A percentile compares a stretch with the other conserved stretches of the same genome.
Evolutionary conservation across 2,888 invertebrate species (phyloP).

Genomic region (Tribolium freemani): DNA sequence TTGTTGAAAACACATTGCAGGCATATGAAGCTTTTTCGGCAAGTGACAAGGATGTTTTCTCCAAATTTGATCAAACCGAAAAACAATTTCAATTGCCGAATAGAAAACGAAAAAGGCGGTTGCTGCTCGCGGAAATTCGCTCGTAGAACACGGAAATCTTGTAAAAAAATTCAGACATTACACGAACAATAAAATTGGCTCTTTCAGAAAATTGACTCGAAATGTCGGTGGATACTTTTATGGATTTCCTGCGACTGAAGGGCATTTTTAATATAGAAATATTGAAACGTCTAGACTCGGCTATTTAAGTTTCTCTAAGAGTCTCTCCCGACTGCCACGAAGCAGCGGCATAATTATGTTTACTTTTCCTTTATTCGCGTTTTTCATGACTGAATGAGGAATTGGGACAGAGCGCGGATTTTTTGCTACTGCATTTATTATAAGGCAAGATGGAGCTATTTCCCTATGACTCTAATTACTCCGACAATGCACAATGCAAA

Average conservation of each 20-base stretch:
- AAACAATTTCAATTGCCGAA: slow-evolving; percentile 38
- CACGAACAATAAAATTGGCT: slow-evolving; percentile 14
- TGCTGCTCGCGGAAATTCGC: background rate
- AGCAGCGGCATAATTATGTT: slow-evolving; percentile 56
- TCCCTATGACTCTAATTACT: slow-evolving; percentile 16
- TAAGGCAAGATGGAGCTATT: slow-evolving; percentile 3
- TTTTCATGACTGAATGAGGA: slow-evolving; percentile 44
- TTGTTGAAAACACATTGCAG: slow-evolving; percentile 9
- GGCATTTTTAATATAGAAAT: slow-evolving; percentile 44
- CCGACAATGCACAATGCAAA: slow-evolving; percentile 16
- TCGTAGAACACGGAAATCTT: background rate
- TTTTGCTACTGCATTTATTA: slow-evolving; percentile 32
- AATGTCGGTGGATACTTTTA: slow-evolving; percentile 9
- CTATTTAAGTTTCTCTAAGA: slow-evolving; percentile 50
- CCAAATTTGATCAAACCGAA: slow-evolving; percentile 37
- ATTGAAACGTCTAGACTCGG: slow-evolving; percentile 47
- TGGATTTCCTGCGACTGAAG: slow-evolving; percentile 14
- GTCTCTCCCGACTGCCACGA: slow-evolving; percentile 49
- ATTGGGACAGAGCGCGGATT: slow-evolving; percentile 13
- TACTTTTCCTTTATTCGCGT: slow-evolving; percentile 53
- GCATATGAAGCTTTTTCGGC: slow-evolving; percentile 23
- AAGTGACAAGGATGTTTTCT: slow-evolving; percentile 26
- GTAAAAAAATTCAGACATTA: slow-evolving; percentile 14
- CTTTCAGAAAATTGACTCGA: slow-evolving; percentile 26
- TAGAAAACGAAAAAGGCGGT: slow-evolving; percentile 1